Evolutionary conservation across 2,113 vertebrate genomes (phyloP).

Genomic region (Labrus mixtus): DNA sequence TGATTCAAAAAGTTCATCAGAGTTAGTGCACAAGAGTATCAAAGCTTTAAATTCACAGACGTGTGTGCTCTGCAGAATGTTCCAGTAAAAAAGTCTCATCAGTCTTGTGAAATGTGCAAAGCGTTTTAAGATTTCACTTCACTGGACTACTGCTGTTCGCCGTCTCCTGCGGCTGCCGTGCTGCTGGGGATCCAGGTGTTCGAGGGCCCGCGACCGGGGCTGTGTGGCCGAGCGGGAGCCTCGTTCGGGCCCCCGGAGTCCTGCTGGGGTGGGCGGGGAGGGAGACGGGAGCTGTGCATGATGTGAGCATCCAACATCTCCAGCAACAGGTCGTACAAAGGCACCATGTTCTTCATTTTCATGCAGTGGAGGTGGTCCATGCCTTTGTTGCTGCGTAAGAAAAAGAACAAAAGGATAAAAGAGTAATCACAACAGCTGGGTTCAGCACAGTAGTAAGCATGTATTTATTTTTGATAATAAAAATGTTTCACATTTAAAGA

Average conservation of each 20-base stretch:
- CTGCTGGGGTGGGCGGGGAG: constrained; percentile 20
- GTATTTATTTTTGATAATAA: no score
- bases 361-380: constrained; percentile 99
- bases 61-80: not conserved
- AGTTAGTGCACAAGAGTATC: constrained; percentile 25
- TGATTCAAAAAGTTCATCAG: constrained; percentile 9
- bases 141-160: constrained; percentile 24
- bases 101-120: constrained; percentile 25
- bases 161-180: not conserved
- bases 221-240: not conserved
- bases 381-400: constrained; percentile 92
- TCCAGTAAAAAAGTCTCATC: constrained; percentile 27
- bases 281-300: constrained; percentile 83
- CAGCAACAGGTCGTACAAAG: constrained; percentile 94
- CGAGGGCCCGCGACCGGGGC: constrained; percentile 24
- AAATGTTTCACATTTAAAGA: no score
- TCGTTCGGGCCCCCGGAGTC: constrained; percentile 41
- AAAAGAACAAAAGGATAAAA: not conserved
- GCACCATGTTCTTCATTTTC: constrained; percentile 97
- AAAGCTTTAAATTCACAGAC: constrained; percentile 19
- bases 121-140: constrained; percentile 15
- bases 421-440: no score
- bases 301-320: constrained; percentile 98
- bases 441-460: no score
- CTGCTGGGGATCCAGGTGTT: constrained; percentile 54